Percentiles rank a stretch among this genome's conserved stretches.
phyloP scores from a whole-genome alignment of 92 coral and sea anemone genomes.

The Porites cylindrica region DNA sequence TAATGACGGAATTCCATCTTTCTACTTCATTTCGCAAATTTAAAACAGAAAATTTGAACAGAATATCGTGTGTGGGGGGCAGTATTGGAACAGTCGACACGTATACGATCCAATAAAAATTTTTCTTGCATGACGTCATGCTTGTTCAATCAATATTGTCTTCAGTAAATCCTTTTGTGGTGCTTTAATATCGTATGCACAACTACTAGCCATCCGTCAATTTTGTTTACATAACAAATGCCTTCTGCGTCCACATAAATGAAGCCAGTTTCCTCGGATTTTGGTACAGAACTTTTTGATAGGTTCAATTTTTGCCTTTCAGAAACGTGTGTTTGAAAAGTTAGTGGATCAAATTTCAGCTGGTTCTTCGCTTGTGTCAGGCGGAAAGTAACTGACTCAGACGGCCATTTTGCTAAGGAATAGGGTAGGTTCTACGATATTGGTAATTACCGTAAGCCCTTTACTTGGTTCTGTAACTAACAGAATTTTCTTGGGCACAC shows the following conservation, averaged over 20 bases:
- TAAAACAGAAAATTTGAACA: no score
- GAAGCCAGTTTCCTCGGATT: not conserved
- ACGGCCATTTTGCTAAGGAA: slow-evolving; percentile 40
- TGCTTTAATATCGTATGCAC: not conserved
- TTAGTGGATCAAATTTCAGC: slow-evolving; percentile 4
- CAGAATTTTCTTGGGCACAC: not conserved
- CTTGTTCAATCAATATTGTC: not conserved
- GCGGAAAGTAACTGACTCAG: not conserved
- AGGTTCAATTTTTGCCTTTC: not conserved
- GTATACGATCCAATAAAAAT: not conserved
- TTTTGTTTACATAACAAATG: slow-evolving; percentile 34
- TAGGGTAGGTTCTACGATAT: slow-evolving; percentile 13
- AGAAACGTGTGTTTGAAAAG: not conserved
- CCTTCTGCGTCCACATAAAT: slow-evolving; percentile 27
- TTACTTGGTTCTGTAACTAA: not conserved
- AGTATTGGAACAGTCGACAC: no score
- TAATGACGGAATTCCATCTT: no score
- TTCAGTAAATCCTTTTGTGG: slow-evolving; percentile 13
- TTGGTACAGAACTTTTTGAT: not conserved
- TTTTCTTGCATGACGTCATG: slow-evolving; percentile 21
- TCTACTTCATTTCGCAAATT: no score
- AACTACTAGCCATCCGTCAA: slow-evolving; percentile 3
- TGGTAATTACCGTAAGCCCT: slow-evolving; percentile 4
- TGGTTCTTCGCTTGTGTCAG: not conserved
- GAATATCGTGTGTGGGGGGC: no score